Percentiles rank a stretch among this genome's conserved stretches.
Evolutionary conservation across 2,888 invertebrate genomes (phyloP).

Genomic region (Platerodrilus igneus): DNA sequence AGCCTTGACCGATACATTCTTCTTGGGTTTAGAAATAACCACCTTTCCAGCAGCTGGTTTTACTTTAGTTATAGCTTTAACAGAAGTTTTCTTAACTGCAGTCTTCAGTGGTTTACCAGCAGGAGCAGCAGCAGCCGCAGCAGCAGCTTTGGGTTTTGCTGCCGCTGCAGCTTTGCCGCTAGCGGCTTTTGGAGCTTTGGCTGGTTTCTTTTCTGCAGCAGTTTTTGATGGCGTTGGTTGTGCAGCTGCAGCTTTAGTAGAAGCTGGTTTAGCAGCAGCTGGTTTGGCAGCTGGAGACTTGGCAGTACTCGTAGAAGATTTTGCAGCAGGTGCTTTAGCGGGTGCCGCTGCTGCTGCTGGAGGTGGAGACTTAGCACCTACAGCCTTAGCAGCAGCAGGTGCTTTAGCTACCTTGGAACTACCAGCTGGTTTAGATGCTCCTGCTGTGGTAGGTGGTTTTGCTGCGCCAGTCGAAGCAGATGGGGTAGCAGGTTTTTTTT

Average conservation of each 20-base stretch:
- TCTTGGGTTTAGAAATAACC: constrained; percentile 45
- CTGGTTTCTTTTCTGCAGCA: no score
- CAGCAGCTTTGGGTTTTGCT: constrained; percentile 50
- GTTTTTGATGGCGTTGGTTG: no score
- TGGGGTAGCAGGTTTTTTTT: constrained; percentile 50
- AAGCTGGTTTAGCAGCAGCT: constrained; percentile 33
- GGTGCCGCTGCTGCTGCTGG: constrained; percentile 35
- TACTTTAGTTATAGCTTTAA: constrained; percentile 36
- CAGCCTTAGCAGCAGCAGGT: constrained; percentile 20
- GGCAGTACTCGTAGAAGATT: constrained; percentile 45
- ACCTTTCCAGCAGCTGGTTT: constrained; percentile 41
- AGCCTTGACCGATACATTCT: constrained; percentile 51
- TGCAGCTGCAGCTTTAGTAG: constrained; percentile 43
- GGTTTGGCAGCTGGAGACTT: constrained; percentile 37
- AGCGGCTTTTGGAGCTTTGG: constrained; percentile 44
- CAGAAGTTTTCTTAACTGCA: constrained; percentile 46
- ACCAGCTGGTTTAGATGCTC: no score
- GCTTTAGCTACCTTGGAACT: not conserved
- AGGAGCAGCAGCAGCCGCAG: constrained; percentile 36
- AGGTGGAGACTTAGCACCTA: constrained; percentile 25
- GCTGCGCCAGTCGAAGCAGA: constrained; percentile 43
- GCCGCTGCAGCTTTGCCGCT: constrained; percentile 48
- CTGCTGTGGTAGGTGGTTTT: no score
- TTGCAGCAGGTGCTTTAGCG: constrained; percentile 41
- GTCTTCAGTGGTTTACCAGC: no score